A percentile compares a stretch with the other conserved stretches of the same genome.
phyloP scores from a whole-genome alignment of 2,888 invertebrate genomes.

The Acronicta aceris region DNA sequence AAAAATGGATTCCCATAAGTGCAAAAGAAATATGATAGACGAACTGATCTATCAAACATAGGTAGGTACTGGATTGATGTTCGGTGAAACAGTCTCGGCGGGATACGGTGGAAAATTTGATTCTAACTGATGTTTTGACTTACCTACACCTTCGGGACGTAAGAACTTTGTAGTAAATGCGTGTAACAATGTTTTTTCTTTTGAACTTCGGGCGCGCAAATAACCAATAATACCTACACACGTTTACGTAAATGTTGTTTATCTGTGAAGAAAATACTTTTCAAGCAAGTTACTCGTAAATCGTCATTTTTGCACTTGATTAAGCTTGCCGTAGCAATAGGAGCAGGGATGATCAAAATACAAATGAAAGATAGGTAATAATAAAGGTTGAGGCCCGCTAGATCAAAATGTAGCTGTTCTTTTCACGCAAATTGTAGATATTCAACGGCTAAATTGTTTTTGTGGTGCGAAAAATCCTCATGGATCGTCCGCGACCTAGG shows the following conservation, averaged over 20 bases:
- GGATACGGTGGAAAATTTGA: constrained; percentile 47
- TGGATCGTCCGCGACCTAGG: no score
- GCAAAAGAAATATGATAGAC: constrained; percentile 71
- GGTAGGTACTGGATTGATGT: constrained; percentile 78
- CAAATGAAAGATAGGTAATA: no score
- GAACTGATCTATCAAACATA: constrained; percentile 70
- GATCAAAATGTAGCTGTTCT: no score
- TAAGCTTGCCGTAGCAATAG: no score
- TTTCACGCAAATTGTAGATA: no score
- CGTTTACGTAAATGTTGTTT: not conserved
- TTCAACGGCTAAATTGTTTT: no score
- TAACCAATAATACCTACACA: not conserved
- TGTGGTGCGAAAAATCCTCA: no score
- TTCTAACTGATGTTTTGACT: constrained; percentile 32
- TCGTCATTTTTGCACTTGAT: no score
- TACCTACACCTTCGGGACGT: constrained; percentile 59
- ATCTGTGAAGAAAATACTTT: not conserved
- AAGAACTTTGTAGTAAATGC: constrained; percentile 66
- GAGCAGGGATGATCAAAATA: no score
- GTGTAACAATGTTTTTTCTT: constrained; percentile 32
- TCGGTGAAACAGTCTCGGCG: constrained; percentile 61
- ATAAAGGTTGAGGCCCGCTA: no score
- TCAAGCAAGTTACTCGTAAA: no score
- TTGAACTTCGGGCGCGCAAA: constrained; percentile 2
- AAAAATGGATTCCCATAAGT: constrained; percentile 49